These are phyloP conservation scores for Aegithalos caudatus DNA, from an alignment of 2,113 vertebrate species.

Conservation along the genomic window DNA sequence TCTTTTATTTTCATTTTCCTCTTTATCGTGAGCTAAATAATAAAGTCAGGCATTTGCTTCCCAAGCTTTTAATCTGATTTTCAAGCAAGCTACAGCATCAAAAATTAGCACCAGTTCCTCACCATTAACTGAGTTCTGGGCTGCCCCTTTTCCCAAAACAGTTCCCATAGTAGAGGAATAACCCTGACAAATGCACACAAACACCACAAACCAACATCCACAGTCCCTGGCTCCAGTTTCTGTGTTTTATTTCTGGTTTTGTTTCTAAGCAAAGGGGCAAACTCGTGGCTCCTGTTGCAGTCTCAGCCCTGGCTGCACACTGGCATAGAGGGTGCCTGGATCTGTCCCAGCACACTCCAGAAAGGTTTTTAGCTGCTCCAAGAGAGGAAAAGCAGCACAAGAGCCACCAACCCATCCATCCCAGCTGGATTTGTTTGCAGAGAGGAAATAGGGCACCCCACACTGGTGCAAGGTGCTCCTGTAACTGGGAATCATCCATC, in stretches of 20 bases:
- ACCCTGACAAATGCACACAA: background rate
- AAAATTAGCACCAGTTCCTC: background rate
- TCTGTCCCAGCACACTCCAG: background rate
- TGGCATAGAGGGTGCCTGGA: background rate
- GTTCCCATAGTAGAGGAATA: background rate
- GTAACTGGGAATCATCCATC: accelerated
- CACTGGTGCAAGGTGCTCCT: background rate
- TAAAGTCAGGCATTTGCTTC: background rate
- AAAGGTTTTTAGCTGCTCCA: background rate
- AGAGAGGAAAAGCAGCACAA: background rate
- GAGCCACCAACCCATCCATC: background rate
- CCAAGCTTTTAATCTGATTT: background rate
- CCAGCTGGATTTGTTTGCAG: background rate
- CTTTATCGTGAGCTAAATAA: background rate
- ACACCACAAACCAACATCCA: background rate
- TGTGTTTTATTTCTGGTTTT: background rate
- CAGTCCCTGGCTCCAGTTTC: background rate
- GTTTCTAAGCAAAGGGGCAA: background rate
- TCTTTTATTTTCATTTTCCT: background rate
- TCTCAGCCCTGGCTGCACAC: background rate
- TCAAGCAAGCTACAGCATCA: background rate
- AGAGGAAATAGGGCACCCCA: background rate
- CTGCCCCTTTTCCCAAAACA: background rate
- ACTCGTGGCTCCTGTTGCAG: background rate
- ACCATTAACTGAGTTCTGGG: background rate